Evolutionary conservation across 1,140 invertebrate species (phyloP).

Genomic region (Euborellia annulipes): DNA sequence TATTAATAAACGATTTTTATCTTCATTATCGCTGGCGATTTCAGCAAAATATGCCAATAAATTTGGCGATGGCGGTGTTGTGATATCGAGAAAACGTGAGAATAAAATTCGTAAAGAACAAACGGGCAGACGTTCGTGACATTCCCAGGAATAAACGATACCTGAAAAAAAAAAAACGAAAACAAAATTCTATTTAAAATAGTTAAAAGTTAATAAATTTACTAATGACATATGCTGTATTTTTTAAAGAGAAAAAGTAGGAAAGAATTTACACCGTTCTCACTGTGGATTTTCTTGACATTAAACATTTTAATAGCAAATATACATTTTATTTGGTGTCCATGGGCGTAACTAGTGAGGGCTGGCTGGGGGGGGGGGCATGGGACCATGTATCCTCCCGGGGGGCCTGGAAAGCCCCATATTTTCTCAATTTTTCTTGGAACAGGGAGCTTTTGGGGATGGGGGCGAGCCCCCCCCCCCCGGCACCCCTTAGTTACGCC

Average conservation of each 20-base stretch:
- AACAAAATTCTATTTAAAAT: constrained; percentile 3
- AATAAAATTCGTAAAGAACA: constrained; percentile 63
- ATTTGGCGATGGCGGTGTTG: constrained; percentile 77
- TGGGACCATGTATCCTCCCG: too few species aligned
- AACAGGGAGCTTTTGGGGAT: too few species aligned
- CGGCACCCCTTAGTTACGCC: too few species aligned
- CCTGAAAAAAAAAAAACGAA: constrained; percentile 32
- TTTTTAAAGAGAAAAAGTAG: neutral
- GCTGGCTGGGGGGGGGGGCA: too few species aligned
- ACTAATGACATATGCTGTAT: neutral
- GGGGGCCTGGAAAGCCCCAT: too few species aligned
- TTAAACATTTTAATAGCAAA: too few species aligned
- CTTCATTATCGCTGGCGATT: constrained; percentile 59
- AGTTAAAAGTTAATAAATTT: neutral
- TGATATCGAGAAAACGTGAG: constrained; percentile 77
- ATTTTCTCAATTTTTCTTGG: too few species aligned
- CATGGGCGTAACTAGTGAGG: too few species aligned
- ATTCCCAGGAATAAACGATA: constrained; percentile 67
- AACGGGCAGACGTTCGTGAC: constrained; percentile 65
- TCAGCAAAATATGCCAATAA: constrained; percentile 67
- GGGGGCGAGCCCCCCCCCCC: too few species aligned
- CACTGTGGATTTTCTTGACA: too few species aligned
- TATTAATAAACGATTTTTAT: constrained; percentile 53
- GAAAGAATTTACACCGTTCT: neutral
- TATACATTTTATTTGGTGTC: too few species aligned